A percentile compares a stretch with the other conserved stretches of the same genome.
Evolutionary conservation across 2,888 invertebrate species (phyloP).

Genomic region (Diarsia dahlii): DNA sequence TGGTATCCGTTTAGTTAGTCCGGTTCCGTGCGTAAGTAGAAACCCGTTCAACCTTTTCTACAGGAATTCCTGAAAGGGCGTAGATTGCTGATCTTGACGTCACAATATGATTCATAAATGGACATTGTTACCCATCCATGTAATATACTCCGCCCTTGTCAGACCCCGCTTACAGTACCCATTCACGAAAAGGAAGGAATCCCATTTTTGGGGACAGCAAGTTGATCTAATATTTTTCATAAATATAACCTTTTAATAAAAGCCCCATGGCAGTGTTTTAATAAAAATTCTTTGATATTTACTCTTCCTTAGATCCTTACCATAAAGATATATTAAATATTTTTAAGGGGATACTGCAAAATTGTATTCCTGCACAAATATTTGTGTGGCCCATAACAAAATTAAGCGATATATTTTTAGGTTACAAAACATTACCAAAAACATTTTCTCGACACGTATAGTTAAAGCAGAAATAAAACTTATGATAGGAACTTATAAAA

Average conservation of each 20-base stretch:
- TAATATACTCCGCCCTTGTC: not conserved
- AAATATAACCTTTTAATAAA: constrained; percentile 35
- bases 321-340: constrained; percentile 10
- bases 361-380: not conserved
- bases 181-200: constrained; percentile 1
- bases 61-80: not conserved
- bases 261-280: constrained; percentile 23
- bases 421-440: too few species aligned
- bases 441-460: not conserved
- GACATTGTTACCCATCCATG: not conserved
- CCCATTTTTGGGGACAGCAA: constrained; percentile 14
- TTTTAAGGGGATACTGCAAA: not conserved
- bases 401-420: not conserved
- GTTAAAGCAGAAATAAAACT: too few species aligned
- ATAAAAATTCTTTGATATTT: constrained; percentile 27
- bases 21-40: not conserved
- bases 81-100: not conserved
- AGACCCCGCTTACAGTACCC: not conserved
- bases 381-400: constrained; percentile 4
- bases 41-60: not conserved
- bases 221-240: constrained; percentile 26
- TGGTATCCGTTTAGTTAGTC: too few species aligned
- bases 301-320: constrained; percentile 13
- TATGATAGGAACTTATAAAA: not conserved
- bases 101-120: constrained; percentile 1